Evolutionary conservation across 2,113 vertebrate species (phyloP).

Genomic region (Aptenodytes forsteri): DNA sequence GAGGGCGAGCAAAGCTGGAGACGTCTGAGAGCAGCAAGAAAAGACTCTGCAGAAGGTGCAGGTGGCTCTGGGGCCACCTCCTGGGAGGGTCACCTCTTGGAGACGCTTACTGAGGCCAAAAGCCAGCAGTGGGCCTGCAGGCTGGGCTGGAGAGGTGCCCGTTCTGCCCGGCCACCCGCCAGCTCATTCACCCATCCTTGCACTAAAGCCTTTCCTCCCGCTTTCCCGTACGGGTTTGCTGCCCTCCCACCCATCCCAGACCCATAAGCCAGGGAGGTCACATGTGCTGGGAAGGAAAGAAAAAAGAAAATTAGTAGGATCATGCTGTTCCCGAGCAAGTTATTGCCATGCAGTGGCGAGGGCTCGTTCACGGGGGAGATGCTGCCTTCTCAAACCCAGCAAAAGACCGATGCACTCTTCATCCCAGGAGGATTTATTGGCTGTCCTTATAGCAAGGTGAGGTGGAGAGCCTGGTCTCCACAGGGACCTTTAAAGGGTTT

Average conservation of each 20-base stretch:
- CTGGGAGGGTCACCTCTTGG: background rate
- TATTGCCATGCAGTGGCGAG: background rate
- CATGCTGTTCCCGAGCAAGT: background rate
- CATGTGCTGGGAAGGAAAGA: background rate
- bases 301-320: background rate
- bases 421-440: background rate
- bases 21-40: background rate
- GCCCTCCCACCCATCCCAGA: background rate
- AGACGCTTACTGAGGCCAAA: background rate
- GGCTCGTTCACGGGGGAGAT: fast-evolving
- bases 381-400: background rate
- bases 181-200: background rate
- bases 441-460: background rate
- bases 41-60: background rate
- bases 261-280: background rate
- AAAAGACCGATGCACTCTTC: background rate
- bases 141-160: background rate
- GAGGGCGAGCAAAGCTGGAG: background rate
- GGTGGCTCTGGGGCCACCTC: background rate
- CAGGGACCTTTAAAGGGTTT: background rate
- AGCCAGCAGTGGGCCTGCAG: background rate
- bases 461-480: background rate
- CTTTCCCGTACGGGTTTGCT: background rate
- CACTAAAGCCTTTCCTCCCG: background rate
- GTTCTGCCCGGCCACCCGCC: background rate